Evolutionary conservation across 53 echinoderm and acorn worm species (phyloP).

Genomic region (Antedon mediterranea): DNA sequence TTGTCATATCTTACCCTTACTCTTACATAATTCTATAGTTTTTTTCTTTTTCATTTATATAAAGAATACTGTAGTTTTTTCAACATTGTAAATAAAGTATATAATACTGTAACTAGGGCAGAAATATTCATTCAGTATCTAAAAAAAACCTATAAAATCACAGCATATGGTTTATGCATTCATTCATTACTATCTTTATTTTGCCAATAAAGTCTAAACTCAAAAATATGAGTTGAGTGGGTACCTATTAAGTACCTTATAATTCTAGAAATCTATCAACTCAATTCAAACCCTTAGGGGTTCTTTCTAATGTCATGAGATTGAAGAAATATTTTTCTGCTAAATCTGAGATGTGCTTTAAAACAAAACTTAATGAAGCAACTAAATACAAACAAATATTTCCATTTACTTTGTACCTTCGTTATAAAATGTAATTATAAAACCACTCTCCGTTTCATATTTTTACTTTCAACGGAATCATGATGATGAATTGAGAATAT

Average conservation of each 20-base stretch:
- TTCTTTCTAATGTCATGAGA: not conserved
- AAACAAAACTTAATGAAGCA: not conserved
- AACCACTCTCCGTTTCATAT: not conserved
- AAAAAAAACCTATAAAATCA: no score
- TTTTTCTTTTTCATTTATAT: no score
- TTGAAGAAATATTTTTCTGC: not conserved
- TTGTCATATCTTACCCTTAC: no score
- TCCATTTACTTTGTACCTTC: not conserved
- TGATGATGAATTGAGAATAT: not conserved
- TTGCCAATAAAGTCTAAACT: no score
- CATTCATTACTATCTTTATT: no score
- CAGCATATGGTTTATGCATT: no score
- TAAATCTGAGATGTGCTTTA: not conserved
- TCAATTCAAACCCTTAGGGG: not conserved
- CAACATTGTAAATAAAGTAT: no score
- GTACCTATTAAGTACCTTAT: not conserved
- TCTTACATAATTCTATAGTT: no score
- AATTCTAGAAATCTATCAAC: not conserved
- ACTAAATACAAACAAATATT: not conserved
- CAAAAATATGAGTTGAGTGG: not conserved
- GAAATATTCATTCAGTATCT: no score
- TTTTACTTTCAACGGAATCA: not conserved
- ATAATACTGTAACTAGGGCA: no score
- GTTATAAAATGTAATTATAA: not conserved
- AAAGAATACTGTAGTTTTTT: no score